Evolutionary conservation across 1,140 invertebrate genomes (phyloP).

Genomic region (Eufriesea mexicana): DNA sequence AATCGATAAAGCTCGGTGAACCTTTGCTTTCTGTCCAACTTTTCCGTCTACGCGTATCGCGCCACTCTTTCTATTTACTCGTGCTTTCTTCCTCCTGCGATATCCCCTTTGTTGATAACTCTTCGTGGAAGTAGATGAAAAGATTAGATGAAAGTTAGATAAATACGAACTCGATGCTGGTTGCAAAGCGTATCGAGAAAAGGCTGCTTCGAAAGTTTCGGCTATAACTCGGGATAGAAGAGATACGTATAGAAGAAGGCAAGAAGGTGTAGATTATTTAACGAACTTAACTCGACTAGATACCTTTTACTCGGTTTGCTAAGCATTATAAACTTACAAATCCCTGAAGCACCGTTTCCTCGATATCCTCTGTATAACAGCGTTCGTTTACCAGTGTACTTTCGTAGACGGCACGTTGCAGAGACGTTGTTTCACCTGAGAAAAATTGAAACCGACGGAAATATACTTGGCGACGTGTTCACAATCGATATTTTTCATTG

Average conservation of each 20-base stretch:
- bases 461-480: constrained; percentile 1
- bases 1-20: neutral
- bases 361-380: no score
- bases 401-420: neutral
- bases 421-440: neutral
- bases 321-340: neutral
- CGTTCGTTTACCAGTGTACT: neutral
- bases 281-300: neutral
- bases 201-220: no score
- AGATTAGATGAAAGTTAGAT: neutral
- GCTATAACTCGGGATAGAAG: neutral
- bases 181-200: neutral
- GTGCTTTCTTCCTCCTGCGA: neutral
- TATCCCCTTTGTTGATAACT: neutral
- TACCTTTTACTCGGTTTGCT: neutral
- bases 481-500: constrained; percentile 8
- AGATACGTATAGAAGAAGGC: neutral
- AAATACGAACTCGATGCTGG: neutral
- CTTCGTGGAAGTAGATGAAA: neutral
- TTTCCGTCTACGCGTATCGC: neutral
- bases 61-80: neutral
- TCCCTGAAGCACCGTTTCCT: neutral
- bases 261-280: neutral
- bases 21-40: neutral
- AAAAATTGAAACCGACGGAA: constrained; percentile 11